Base-by-base conservation (phyloP, 2,888 invertebrate species). In the Oscheius myriophilus region DNA sequence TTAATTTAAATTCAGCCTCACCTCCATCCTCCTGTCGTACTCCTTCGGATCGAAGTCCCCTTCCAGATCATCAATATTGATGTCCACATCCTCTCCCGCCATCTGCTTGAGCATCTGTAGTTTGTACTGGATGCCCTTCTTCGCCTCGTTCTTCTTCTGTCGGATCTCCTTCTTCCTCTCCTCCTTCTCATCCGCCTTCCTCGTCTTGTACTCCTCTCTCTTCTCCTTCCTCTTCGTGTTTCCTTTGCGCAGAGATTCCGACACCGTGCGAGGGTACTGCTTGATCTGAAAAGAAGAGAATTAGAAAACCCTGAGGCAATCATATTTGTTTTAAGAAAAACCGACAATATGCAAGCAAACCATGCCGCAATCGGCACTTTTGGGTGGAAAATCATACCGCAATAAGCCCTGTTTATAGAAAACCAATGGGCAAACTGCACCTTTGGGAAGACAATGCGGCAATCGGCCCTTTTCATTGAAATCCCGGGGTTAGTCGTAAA, bases 121-220 rank as follows among this genome's bases (percentile, higher is more conserved):
- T 88, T 94, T 95, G 72, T 93, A 92, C 86, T 92, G 91, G 74
- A 96, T 94, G 89, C 97, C 96, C 86, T 92, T 92, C 67, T 92
- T 90, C 86, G 96, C 96, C 71, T 82, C 69, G 41, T 69, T 67
- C 53, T 79, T 78, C 46, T 96, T 88, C 78, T 93, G 90, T 55
- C 92, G 92, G n/a, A 97, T 89, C 87, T 96, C 96, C 80, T 93
- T 92, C 89, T 91, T 91, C 86, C 93, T 93, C 82, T 91, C 90
- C 66, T 91, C 88, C 86, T 93, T 94, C 85, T 94, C 93, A 62
- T 91, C 72, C 42, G 80, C 74, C 67, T 83, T 84, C 26, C 83
- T 57, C 57, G 81, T 77, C 62, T 82, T 82, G 63, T 76, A 58
- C 39, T 75, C 92, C 2, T 90, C 90, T 49, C 96, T 90, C 84